A percentile compares a stretch with the other conserved stretches of the same genome.
phyloP scores from a whole-genome alignment of 2,888 invertebrate species.

The Dastarcus helophoroides region DNA sequence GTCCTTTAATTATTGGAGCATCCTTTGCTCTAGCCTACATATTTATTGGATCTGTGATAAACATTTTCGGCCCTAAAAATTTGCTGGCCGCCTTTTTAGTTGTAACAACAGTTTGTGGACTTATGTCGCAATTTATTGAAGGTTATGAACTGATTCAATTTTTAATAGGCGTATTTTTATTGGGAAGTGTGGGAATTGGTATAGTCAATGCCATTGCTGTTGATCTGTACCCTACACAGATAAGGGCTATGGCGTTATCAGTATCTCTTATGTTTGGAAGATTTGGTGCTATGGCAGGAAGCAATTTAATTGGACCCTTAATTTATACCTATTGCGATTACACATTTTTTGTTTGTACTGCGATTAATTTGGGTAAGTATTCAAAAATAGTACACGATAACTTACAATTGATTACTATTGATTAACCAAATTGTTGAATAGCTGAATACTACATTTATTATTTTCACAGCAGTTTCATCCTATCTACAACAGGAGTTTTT shows the following conservation, averaged over 20 bases:
- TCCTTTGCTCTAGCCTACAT: constrained; percentile 28
- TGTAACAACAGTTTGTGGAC: constrained; percentile 26
- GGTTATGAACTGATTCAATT: constrained; percentile 22
- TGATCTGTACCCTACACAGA: constrained; percentile 35
- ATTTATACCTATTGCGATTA: constrained; percentile 38
- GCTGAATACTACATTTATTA: too few relatives aligned
- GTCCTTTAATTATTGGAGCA: constrained; percentile 27
- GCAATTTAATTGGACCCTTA: constrained; percentile 36
- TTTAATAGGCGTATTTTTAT: constrained; percentile 28
- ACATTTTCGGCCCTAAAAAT: constrained; percentile 44
- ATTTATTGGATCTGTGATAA: constrained; percentile 33
- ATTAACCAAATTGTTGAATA: too few relatives aligned
- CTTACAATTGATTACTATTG: too few relatives aligned
- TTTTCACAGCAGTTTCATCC: too few relatives aligned
- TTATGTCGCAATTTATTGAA: constrained; percentile 26
- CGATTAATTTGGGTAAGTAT: constrained; percentile 30
- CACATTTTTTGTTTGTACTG: constrained; percentile 33
- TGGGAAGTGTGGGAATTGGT: constrained; percentile 30
- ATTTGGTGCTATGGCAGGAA: constrained; percentile 39
- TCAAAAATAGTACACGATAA: neutral
- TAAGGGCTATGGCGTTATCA: constrained; percentile 42
- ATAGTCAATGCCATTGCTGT: constrained; percentile 33
- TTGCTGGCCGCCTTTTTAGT: constrained; percentile 24
- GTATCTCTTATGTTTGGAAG: constrained; percentile 43
- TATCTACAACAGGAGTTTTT: too few relatives aligned